Evolutionary conservation across 2,888 invertebrate species (phyloP).

Genomic region (Aphodius granarius): DNA sequence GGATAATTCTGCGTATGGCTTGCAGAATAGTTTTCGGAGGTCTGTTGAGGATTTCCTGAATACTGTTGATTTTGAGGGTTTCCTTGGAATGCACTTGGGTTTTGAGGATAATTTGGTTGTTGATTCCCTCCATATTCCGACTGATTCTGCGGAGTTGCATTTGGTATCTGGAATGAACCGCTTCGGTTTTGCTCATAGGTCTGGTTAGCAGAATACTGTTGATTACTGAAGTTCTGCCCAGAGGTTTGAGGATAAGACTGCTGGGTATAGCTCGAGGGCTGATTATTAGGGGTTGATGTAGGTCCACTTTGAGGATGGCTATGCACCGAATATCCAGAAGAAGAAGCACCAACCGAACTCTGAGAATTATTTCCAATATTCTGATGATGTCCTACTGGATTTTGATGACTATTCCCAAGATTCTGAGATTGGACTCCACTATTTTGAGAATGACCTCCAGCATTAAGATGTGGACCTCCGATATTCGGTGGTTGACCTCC

Average conservation of each 20-base stretch:
- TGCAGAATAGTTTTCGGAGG: not conserved
- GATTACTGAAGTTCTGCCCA: not conserved
- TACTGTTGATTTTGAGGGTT: not conserved
- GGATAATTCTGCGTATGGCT: conserved; percentile 22
- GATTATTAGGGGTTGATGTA: conserved; percentile 7
- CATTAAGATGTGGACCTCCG: not conserved
- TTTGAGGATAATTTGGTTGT: conserved; percentile 9
- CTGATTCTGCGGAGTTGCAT: not conserved
- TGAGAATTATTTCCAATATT: not conserved
- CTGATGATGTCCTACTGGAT: not conserved
- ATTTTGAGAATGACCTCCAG: not conserved
- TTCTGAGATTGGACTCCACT: not conserved
- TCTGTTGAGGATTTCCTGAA: not conserved
- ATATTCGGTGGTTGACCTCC: not conserved
- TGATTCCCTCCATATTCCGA: not conserved
- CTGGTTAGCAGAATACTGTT: not conserved
- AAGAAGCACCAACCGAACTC: not conserved
- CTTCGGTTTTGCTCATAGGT: not conserved
- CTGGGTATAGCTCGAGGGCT: not conserved
- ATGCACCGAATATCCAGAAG: not conserved
- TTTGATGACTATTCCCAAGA: not conserved
- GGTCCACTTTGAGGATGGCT: not conserved
- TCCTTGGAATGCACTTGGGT: conserved; percentile 8
- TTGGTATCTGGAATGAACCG: not conserved
- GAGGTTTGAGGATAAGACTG: not conserved